Base-by-base conservation (phyloP, 2,888 invertebrate species). In the Pilophorus perplexus region DNA sequence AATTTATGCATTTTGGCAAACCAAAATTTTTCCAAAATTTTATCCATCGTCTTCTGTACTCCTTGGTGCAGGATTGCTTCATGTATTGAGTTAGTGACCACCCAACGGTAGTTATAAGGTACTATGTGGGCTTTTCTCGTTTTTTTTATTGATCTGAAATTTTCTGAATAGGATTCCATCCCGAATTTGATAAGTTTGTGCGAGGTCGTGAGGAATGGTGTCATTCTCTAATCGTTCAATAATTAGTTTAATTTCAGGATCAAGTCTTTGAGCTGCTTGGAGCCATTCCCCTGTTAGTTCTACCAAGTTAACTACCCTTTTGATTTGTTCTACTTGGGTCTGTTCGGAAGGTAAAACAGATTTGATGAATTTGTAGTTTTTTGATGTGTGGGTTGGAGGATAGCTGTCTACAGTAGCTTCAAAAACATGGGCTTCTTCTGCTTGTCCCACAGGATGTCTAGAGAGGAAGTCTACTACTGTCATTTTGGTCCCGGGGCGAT, bases 381-480 rank as follows among this genome's bases (percentile, higher is more conserved):
- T 2, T 4, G 42, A 4, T 1, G 6, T n/a, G 14, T 42, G 23
- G 3, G 23, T 1, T 1, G 23, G 23, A 4, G 23, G 23, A 5
- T 46, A 46, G 14, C 25, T 14, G 20, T 20, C 2, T 44, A 44
- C 44, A 8, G 4, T 8, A 1, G 44, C 12, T 44, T 20, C 44
- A 20, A 44, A 44, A 12, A 44, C 20, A 20, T 20, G 10, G 5
- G 23, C 12, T 44, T 46, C 46, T 23, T 4, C 23, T 1, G 46
- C n/a, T 12, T 4, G 10, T 3, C 46, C 23, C 25, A 46, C 22
- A 1, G 46, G 23, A 46, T 46, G 25, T 5, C 72, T n/a, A 66
- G 74, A 74, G 1, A 75, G 69, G 1, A 74, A 74, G 44, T 75
- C 74, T 1, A 74, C 74, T 37, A 75, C 75, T 1, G 69, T 14